Percentiles rank a stretch among this genome's conserved stretches.
Conservation (phyloP, 2,888 invertebrate genomes). For the Lithophane socia region DNA sequence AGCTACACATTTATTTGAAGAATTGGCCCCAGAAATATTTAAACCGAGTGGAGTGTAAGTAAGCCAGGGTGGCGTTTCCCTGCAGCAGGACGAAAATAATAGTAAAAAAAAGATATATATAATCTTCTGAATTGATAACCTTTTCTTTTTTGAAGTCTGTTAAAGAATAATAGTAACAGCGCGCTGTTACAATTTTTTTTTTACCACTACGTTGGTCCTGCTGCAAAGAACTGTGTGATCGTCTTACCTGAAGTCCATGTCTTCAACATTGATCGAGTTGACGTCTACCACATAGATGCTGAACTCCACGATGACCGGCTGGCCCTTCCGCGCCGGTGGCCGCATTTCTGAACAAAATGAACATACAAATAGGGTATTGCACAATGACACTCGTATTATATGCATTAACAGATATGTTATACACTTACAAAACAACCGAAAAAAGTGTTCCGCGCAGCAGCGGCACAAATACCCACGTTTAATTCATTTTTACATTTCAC, state of each 20-base stretch:
- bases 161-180: neutral
- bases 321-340: slow-evolving; percentile 93
- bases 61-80: neutral
- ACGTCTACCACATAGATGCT: slow-evolving; percentile 96
- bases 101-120: too few relatives aligned
- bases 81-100: neutral
- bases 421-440: too few relatives aligned
- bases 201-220: too few relatives aligned
- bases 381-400: too few relatives aligned
- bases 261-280: slow-evolving; percentile 96
- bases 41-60: neutral
- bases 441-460: too few relatives aligned
- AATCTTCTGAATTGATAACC: too few relatives aligned
- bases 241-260: slow-evolving; percentile 96
- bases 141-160: neutral
- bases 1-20: neutral
- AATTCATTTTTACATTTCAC: too few relatives aligned
- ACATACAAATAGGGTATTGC: neutral
- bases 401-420: too few relatives aligned
- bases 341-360: slow-evolving; percentile 92
- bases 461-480: too few relatives aligned
- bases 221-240: too few relatives aligned
- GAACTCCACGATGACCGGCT: slow-evolving; percentile 94
- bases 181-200: too few relatives aligned
- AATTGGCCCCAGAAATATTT: neutral